These are phyloP conservation scores for Kryptolebias marmoratus DNA, from an alignment of 2,113 vertebrate genomes.

Conservation along the genomic window DNA sequence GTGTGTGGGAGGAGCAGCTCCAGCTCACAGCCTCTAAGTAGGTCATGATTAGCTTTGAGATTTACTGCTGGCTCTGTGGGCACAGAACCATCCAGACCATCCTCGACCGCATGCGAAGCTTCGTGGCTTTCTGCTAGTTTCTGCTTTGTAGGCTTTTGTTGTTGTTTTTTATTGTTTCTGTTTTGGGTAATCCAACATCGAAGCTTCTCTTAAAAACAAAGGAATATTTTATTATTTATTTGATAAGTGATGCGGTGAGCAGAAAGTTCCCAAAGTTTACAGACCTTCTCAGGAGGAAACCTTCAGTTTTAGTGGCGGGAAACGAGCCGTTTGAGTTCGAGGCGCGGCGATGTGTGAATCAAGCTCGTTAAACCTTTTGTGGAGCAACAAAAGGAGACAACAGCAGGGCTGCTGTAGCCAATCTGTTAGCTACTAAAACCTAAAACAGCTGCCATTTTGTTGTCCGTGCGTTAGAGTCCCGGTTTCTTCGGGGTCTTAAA, in stretches of 20 bases:
- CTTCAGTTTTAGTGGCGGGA: neutral
- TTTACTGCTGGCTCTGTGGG: conserved; percentile 25
- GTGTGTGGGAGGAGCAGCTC: conserved; percentile 56
- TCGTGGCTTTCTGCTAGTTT: accelerated
- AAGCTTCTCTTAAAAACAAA: neutral
- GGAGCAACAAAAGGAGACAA: neutral
- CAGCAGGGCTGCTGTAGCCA: neutral
- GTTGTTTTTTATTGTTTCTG: neutral
- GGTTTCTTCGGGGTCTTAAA: no score
- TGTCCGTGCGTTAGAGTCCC: neutral
- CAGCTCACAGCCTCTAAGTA: conserved; percentile 59
- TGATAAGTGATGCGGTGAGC: neutral
- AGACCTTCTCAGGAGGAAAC: neutral
- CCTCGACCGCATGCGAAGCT: neutral
- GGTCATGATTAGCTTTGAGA: conserved; percentile 72
- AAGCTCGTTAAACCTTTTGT: neutral
- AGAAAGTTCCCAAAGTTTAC: neutral
- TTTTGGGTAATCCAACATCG: neutral
- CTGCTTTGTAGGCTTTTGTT: neutral
- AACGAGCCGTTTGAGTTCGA: neutral
- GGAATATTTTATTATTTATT: neutral
- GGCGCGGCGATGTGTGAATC: neutral
- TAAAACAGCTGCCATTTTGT: neutral
- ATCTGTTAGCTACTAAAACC: neutral
- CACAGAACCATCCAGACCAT: neutral